Evolutionary conservation across 2,888 invertebrate genomes (phyloP), one percentile per base, ranked within the genome.

Genomic region (Mythimna vitellina): DNA sequence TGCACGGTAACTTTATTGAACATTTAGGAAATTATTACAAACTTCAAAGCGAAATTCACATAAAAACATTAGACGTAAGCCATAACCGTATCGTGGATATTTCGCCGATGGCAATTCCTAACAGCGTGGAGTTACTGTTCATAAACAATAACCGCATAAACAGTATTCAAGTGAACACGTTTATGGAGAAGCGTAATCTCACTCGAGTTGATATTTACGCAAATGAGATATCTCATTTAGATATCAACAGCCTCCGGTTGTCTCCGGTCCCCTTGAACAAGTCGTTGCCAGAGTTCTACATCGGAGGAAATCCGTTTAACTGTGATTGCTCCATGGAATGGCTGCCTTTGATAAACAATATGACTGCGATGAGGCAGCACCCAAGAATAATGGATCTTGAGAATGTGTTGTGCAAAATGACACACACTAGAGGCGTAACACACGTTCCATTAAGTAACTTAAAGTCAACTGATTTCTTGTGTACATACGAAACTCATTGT

Each of bases 261-360:
- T 97, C 97, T 61, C 97, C 97, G 51, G 97, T 98, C 81, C 97
- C 98, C 62, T 96, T 97, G 71, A 98, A 98, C 89, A 97, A 97
- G 89, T 97, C 97, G 22, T 96, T 98, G 84, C 98, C 99, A 9
- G 98, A 99, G 94, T 98, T 99, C 95, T 99, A 98, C 93, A 97
- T 99, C 88, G 99, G 98, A 85, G 98, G 98, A 85, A 99, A 99
- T 96, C 99, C 99, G 78, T 98, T 99, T 95, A 97, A 98, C 91
- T 99, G 99, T 94, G 99, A 99, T 94, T 99, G 99, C 94, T 98
- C 98, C 65, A 98, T 99, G 98, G 99, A 99, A 93, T 99, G 99
- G 99, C 94, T 99, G 89, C 98, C 98, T 89, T 97, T 98, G 88
- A 98, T 99, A 94, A 99, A 99, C 96, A 98, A 98, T 94, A 97